Conservation (phyloP, 2,113 vertebrate genomes). For the Carlito syrichta region DNA sequence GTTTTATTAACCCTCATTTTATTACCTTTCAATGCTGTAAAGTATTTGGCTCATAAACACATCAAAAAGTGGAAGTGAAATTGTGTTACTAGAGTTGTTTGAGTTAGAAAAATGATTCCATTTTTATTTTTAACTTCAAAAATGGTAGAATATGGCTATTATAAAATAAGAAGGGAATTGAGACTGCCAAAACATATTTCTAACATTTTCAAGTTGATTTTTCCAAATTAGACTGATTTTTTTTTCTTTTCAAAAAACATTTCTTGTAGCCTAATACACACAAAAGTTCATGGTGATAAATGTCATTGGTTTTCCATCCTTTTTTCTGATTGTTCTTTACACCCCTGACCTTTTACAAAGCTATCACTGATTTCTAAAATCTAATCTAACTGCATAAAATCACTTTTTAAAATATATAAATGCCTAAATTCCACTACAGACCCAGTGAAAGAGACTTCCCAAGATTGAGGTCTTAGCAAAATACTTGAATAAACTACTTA, state of each 20-base stretch:
- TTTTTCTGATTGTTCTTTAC: neutral
- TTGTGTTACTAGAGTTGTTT: neutral
- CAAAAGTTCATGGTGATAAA: neutral
- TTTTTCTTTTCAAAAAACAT: neutral
- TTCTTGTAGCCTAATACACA: neutral
- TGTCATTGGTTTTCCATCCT: neutral
- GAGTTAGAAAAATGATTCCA: neutral
- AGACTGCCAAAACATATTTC: neutral
- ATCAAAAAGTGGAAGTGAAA: neutral
- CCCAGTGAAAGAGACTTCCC: neutral
- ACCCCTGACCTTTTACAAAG: neutral
- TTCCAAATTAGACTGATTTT: neutral
- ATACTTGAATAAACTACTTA: neutral
- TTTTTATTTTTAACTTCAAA: neutral
- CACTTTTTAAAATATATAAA: neutral
- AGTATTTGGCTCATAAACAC: neutral
- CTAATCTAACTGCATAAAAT: neutral
- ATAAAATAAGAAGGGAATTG: neutral
- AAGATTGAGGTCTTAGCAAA: neutral
- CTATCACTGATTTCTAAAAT: neutral
- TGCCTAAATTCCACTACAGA: neutral
- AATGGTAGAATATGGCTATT: neutral
- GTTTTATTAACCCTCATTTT: neutral
- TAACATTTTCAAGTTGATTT: neutral
- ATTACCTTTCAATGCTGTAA: neutral